Evolutionary conservation across 92 coral and sea anemone species (phyloP).

Genomic region (Zoanthus sansibaricus): DNA sequence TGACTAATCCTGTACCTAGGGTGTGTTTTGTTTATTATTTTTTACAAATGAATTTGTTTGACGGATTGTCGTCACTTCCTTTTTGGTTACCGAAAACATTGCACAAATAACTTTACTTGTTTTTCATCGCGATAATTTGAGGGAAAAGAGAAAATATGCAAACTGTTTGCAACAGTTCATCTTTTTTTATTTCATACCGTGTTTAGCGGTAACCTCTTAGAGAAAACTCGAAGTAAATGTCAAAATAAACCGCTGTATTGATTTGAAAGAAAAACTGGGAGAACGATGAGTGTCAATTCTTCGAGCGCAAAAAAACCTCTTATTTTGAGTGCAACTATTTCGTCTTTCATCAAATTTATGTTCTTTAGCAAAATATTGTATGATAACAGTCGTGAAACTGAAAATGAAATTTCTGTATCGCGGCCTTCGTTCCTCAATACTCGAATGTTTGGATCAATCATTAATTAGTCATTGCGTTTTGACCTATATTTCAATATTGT

Average conservation of each 20-base stretch:
- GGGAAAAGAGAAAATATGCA: not conserved
- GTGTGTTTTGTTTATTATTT: not conserved
- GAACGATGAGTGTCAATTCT: too few species aligned
- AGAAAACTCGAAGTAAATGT: not conserved
- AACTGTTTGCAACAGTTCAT: not conserved
- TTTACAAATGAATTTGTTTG: not conserved
- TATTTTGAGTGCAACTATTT: too few species aligned
- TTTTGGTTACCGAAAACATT: not conserved
- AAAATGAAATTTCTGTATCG: too few species aligned
- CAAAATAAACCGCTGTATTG: not conserved
- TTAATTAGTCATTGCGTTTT: too few species aligned
- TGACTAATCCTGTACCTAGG: not conserved
- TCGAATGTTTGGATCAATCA: too few species aligned
- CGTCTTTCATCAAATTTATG: too few species aligned
- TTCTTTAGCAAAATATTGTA: too few species aligned
- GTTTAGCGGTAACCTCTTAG: not conserved
- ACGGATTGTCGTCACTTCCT: conserved; percentile 16
- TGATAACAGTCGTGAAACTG: too few species aligned
- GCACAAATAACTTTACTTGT: not conserved
- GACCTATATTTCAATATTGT: too few species aligned
- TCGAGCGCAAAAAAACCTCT: too few species aligned
- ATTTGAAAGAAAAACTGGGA: not conserved
- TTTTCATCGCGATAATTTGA: not conserved
- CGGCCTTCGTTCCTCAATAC: too few species aligned
- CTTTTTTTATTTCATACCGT: not conserved